Conservation (phyloP, 2,113 vertebrate species). For the Epinephelus lanceolatus region DNA sequence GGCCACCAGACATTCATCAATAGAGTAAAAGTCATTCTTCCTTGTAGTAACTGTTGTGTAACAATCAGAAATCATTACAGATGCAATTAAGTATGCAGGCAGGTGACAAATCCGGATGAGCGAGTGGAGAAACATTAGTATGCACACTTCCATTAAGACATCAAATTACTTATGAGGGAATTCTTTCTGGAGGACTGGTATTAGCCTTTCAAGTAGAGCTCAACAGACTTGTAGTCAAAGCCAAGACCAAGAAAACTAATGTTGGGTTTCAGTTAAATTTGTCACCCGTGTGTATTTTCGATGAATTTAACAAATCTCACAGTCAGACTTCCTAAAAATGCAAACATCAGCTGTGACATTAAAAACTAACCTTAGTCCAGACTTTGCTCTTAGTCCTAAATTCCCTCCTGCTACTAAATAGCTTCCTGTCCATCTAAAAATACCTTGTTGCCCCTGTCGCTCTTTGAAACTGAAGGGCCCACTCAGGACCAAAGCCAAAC, state of each 20-base stretch:
- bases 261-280: not conserved
- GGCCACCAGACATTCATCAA: not conserved
- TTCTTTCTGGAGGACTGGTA: not conserved
- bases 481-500: slow-evolving; percentile 36
- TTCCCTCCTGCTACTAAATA: slow-evolving; percentile 3
- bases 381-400: not conserved
- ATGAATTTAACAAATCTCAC: not conserved
- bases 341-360: not conserved
- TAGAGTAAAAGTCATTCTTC: not conserved
- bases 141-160: not conserved
- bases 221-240: not conserved
- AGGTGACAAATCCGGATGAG: not conserved
- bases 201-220: not conserved
- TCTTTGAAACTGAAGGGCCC: slow-evolving; percentile 8
- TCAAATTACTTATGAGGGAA: not conserved
- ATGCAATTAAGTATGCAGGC: not conserved
- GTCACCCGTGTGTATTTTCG: not conserved
- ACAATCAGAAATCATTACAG: not conserved
- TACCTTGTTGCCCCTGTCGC: slow-evolving; percentile 21
- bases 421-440: slow-evolving; percentile 45
- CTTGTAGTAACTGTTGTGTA: not conserved
- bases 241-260: too few species aligned
- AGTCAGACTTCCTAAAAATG: not conserved
- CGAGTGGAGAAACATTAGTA: not conserved
- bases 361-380: not conserved